A percentile compares a stretch with the other conserved stretches of the same genome.
These are phyloP conservation scores for Cataglyphis cursor DNA, from an alignment of 2,888 invertebrate genomes.

Conservation along the genomic window DNA sequence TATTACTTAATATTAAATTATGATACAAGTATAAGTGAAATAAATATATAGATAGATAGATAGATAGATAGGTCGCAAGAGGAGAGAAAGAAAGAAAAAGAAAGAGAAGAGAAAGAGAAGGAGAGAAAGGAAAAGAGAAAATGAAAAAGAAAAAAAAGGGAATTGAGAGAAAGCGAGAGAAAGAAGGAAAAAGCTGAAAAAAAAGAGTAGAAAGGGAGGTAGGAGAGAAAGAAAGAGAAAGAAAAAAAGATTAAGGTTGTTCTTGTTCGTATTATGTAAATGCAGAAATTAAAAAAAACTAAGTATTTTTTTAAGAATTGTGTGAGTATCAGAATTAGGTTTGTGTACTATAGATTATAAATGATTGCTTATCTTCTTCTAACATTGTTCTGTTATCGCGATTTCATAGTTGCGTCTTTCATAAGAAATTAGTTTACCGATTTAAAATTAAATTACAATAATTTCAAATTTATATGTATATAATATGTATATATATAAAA, in stretches of 20 bases:
- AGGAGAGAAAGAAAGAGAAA: neutral
- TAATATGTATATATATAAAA: too few relatives aligned
- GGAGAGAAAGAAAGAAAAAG: too few relatives aligned
- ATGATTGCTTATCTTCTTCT: neutral
- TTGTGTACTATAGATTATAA: neutral
- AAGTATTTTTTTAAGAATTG: neutral
- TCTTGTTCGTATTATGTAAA: neutral
- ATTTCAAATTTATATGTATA: neutral
- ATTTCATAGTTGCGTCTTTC: neutral
- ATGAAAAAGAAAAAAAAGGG: neutral
- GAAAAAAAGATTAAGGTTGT: neutral
- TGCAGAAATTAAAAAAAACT: neutral
- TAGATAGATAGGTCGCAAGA: too few relatives aligned
- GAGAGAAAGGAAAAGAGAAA: neutral
- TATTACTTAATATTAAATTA: neutral
- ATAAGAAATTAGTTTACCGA: neutral
- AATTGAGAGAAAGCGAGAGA: neutral
- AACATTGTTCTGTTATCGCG: neutral
- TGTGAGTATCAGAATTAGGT: neutral
- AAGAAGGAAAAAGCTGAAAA: neutral
- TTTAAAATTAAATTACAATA: conserved; percentile 6
- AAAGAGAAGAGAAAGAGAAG: neutral
- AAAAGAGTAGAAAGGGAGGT: neutral
- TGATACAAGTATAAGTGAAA: neutral
- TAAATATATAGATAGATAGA: neutral